Base-by-base conservation (phyloP, 2,797 vertebrate species). In the Tachyglossus aculeatus region DNA sequence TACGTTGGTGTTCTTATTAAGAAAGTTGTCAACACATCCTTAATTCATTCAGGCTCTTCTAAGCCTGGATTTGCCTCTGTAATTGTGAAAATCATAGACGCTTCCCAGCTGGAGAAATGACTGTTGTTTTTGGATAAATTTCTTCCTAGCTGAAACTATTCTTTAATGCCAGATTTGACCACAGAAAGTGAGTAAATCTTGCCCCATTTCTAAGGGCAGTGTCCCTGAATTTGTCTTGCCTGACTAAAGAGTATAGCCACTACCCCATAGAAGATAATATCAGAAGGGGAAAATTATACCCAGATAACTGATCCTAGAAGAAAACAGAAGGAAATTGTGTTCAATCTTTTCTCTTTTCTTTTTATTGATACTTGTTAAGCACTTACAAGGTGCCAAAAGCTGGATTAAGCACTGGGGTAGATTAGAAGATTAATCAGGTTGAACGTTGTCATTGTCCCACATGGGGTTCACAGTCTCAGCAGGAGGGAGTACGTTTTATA, bases 41-140 rank as follows among this genome's bases (percentile, higher is more conserved):
- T 22, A n/a, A n/a, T n/a, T 67, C 9, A 62, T 70, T 38, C 62
- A 67, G 14, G 63, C 25, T 66, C 5, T 52, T 59, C 6, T 38
- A 51, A 22, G 27, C 18, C 40, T 45, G 34, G 53, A 53, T 5
- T 54, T 15, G 22, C 44, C 7, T 7, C 3, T 5, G 52, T n/a
- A 32, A n/a, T n/a, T n/a, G 4, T 18, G 15, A 32, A 57, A 43
- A n/a, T n/a, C n/a, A n/a, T n/a, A n/a, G n/a, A n/a, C n/a, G n/a
- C n/a, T n/a, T n/a, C n/a, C n/a, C n/a, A n/a, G n/a, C n/a, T 47
- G 27, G 3, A 44, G 14, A 66, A 18, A 16, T 59, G 21, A 29
- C n/a, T n/a, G n/a, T 3, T 59, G 65, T 76, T 44, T 54, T 66
- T 66, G 25, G 14, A 47, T 10, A 18, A 4, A 29, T 47, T 47